Base-by-base conservation (phyloP, 1,140 invertebrate genomes). In the Maniola jurtina region DNA sequence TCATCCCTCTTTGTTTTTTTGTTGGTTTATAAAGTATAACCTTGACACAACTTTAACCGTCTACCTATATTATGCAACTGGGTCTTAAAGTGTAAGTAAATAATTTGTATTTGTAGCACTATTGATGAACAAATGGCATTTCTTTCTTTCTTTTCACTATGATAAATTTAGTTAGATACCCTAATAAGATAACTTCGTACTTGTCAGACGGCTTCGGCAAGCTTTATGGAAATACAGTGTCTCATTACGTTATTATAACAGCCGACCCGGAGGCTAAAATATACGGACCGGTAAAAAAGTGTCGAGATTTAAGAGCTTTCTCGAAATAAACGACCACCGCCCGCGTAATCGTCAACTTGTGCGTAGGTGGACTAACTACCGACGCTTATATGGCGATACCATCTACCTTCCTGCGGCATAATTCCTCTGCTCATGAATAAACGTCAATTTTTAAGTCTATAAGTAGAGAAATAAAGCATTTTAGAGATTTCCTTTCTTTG, bases 261-360 rank as follows among this genome's bases (percentile, higher is more conserved):
- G 38, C 42, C 42, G 13, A 45, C 42, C 42, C 42, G 42, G 42
- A n/a, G 42, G 42, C 42, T 45, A 45, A 45, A 45, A n/a, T 45
- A 45, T 45, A 45, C 42, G 42, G 10, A n/a, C 13, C 42, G 42
- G 42, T n/a, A n/a, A 45, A 45, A 45, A 11, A 45, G 42, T 45
- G 42, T 45, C 42, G 42, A 45, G 42, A n/a, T 45, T 45, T 45
- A 45, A 45, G 42, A 45, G 42, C 42, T 45, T 45, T 45, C 42
- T 45, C 42, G 42, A n/a, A 45, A 45, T 45, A 45, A 45, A 45
- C 42, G 42, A 45, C 42, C 42, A n/a, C 7, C 7, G 7, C 10
- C 42, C 13, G 42, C 11, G 13, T 45, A 13, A 45, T n/a, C 10
- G 13, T 45, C 42, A 45, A 13, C 42, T 45, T 11, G 13, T 45